A percentile compares a stretch with the other conserved stretches of the same genome.
Evolutionary conservation across 2,888 invertebrate species (phyloP).

Genomic region (Vesta saturnalis): DNA sequence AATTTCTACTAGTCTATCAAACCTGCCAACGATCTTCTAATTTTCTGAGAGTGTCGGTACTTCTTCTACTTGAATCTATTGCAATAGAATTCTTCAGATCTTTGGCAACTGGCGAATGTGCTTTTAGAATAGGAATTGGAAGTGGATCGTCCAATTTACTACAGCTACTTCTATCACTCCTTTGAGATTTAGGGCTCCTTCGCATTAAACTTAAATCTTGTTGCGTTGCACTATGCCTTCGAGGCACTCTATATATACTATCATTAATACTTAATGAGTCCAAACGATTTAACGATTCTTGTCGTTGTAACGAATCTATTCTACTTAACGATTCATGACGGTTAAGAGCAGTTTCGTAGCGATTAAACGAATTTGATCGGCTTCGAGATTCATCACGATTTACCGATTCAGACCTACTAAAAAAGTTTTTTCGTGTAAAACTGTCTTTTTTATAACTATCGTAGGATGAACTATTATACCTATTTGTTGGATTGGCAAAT

Average conservation of each 20-base stretch:
- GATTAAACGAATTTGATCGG: slow-evolving; percentile 50
- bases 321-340: slow-evolving; percentile 62
- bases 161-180: slow-evolving; percentile 66
- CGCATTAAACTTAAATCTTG: slow-evolving; percentile 66
- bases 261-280: slow-evolving; percentile 67
- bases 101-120: slow-evolving; percentile 60
- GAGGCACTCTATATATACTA: slow-evolving; percentile 63
- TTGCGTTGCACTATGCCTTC: slow-evolving; percentile 66
- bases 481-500: slow-evolving; percentile 54
- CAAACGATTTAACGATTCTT: slow-evolving; percentile 64
- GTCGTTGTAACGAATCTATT: slow-evolving; percentile 65
- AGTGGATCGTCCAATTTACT: slow-evolving; percentile 65
- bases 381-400: slow-evolving; percentile 33
- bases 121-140: slow-evolving; percentile 72
- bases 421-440: slow-evolving; percentile 26
- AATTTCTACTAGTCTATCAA: slow-evolving; percentile 33
- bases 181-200: slow-evolving; percentile 64
- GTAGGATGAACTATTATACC: slow-evolving; percentile 42
- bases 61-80: slow-evolving; percentile 54
- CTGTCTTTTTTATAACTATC: slow-evolving; percentile 29
- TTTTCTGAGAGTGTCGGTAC: slow-evolving; percentile 55
- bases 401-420: slow-evolving; percentile 36
- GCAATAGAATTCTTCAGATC: slow-evolving; percentile 60
- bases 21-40: slow-evolving; percentile 67
- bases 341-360: slow-evolving; percentile 56